phyloP scores from a whole-genome alignment of 2,888 invertebrate genomes.

The Epsilonema sp. region DNA sequence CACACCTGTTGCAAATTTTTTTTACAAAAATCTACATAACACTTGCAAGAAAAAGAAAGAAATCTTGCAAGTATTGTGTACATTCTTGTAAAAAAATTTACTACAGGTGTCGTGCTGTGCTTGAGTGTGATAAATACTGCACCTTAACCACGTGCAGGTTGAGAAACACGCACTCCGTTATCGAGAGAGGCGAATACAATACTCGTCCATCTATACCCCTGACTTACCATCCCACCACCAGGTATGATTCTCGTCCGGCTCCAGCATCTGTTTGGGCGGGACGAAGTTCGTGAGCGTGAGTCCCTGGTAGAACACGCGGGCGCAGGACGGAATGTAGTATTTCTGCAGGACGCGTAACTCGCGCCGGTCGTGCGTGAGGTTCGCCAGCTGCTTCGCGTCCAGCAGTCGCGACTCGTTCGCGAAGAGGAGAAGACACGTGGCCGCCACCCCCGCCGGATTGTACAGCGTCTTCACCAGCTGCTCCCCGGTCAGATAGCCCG shows the following conservation, averaged over 20 bases:
- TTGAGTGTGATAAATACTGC: no score
- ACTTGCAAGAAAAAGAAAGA: no score
- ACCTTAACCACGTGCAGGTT: no score
- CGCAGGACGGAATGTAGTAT: slow-evolving; percentile 29
- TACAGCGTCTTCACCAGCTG: slow-evolving; percentile 28
- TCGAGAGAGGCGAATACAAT: no score
- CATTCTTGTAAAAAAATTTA: no score
- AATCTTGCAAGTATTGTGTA: no score
- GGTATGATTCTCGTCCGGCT: slow-evolving; percentile 6
- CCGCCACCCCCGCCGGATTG: slow-evolving; percentile 32
- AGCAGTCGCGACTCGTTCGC: not conserved
- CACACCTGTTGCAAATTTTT: no score
- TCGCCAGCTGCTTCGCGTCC: slow-evolving; percentile 13
- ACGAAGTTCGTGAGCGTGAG: slow-evolving; percentile 27
- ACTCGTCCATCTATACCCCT: no score
- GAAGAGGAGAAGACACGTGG: not conserved
- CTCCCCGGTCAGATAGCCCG: slow-evolving; percentile 13
- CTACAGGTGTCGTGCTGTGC: no score
- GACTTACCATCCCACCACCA: no score
- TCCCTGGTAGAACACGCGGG: slow-evolving; percentile 28
- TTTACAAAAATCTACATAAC: no score
- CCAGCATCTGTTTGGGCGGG: slow-evolving; percentile 17
- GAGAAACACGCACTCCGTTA: no score
- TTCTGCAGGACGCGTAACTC: slow-evolving; percentile 14
- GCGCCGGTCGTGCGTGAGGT: slow-evolving; percentile 21